A percentile compares a stretch with the other conserved stretches of the same genome.
These are phyloP conservation scores for Euschistus heros DNA, from an alignment of 1,140 invertebrate genomes.

Conservation along the genomic window DNA sequence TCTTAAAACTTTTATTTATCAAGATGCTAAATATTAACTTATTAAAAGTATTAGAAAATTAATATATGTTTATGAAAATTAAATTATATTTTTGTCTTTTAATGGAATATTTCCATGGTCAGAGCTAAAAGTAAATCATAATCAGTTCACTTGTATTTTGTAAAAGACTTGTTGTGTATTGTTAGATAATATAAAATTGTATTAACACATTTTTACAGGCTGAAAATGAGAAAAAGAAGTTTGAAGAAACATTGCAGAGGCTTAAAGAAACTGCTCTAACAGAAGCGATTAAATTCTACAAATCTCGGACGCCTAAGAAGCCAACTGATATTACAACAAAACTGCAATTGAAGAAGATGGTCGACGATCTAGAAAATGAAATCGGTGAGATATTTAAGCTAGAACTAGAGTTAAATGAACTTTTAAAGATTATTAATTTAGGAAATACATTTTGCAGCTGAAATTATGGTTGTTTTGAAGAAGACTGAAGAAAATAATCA, in stretches of 20 bases:
- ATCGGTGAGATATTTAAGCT: conserved; percentile 43
- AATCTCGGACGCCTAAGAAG: conserved; percentile 53
- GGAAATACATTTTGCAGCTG: conserved; percentile 37
- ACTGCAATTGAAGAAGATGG: conserved; percentile 61
- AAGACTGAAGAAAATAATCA: conserved; percentile 39
- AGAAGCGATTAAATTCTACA: conserved; percentile 40
- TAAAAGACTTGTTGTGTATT: too few species aligned
- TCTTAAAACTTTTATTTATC: too few species aligned
- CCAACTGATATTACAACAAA: conserved; percentile 56
- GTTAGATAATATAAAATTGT: too few species aligned
- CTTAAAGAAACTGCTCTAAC: conserved; percentile 49
- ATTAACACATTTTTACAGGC: conserved; percentile 35
- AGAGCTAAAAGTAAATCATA: too few species aligned
- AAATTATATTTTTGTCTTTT: too few species aligned
- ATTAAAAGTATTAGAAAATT: too few species aligned
- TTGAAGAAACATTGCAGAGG: conserved; percentile 47
- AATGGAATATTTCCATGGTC: too few species aligned
- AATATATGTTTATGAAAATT: too few species aligned
- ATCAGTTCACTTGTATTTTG: too few species aligned
- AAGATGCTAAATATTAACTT: too few species aligned
- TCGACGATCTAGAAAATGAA: conserved; percentile 67
- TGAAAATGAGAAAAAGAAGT: conserved; percentile 46
- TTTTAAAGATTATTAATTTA: conserved; percentile 9
- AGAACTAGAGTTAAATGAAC: neutral
- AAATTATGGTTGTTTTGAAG: conserved; percentile 50